Conservation (phyloP, 2,888 invertebrate genomes). For the Drosophila infuscata region DNA sequence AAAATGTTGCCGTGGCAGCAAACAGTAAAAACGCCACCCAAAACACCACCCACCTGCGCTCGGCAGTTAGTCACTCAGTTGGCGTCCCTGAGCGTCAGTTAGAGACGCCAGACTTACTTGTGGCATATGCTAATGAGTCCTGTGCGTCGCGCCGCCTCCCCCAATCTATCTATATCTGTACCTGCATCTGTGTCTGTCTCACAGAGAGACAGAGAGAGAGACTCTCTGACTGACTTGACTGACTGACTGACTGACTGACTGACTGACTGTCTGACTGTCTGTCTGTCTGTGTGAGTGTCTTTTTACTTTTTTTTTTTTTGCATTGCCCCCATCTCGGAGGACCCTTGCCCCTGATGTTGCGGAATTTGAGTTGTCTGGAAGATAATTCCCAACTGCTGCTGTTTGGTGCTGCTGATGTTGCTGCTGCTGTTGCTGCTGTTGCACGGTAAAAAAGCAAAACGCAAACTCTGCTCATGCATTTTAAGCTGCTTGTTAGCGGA, state of each 20-base stretch:
- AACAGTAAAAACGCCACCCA: not conserved
- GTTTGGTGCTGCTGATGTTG: slow-evolving; percentile 10
- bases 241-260: not conserved
- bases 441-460: slow-evolving; percentile 15
- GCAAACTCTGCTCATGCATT: slow-evolving; percentile 48
- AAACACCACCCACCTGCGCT: not conserved
- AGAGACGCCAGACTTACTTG: slow-evolving; percentile 64
- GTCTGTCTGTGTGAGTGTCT: slow-evolving; percentile 8
- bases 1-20: slow-evolving; percentile 33
- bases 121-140: slow-evolving; percentile 79
- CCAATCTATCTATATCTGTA: not conserved
- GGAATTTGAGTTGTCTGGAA: slow-evolving; percentile 45
- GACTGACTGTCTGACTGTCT: not conserved
- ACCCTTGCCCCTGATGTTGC: slow-evolving; percentile 29
- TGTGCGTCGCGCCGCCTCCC: slow-evolving; percentile 34
- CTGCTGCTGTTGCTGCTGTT: slow-evolving; percentile 9
- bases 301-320: not conserved
- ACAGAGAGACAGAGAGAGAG: slow-evolving; percentile 1
- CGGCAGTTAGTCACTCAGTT: slow-evolving; percentile 29
- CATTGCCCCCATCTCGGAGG: slow-evolving; percentile 12
- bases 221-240: not conserved
- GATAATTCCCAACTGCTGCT: slow-evolving; percentile 49
- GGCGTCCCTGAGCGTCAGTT: slow-evolving; percentile 47
- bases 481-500: slow-evolving; percentile 73
- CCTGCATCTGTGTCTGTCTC: slow-evolving; percentile 9